Evolutionary conservation across 2,113 vertebrate genomes (phyloP).

Genomic region (Sylvietta virens): DNA sequence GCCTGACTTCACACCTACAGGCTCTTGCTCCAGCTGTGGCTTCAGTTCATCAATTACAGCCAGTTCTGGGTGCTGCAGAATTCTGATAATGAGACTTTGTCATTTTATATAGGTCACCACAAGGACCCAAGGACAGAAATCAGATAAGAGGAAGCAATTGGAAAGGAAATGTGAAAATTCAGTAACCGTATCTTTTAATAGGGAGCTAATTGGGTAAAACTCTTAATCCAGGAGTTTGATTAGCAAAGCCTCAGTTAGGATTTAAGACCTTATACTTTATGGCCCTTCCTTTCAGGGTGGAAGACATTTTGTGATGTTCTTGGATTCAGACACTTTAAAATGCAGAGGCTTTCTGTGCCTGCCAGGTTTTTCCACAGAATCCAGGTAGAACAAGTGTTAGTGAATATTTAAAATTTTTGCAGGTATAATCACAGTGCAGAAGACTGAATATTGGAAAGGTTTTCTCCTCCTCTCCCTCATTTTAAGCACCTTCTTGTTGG

Average conservation of each 20-base stretch:
- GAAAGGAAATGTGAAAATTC: conserved; percentile 28
- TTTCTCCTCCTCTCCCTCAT: background rate
- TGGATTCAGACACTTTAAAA: background rate
- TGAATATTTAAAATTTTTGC: background rate
- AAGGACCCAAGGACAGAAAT: conserved; percentile 17
- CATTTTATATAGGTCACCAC: conserved; percentile 33
- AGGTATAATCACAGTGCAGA: background rate
- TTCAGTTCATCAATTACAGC: background rate
- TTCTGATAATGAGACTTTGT: conserved; percentile 38
- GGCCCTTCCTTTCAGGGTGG: background rate
- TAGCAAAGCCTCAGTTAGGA: background rate
- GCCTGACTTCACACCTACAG: background rate
- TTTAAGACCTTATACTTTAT: background rate
- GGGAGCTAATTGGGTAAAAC: conserved; percentile 11
- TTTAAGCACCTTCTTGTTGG: background rate
- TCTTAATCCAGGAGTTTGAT: background rate
- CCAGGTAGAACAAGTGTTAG: background rate
- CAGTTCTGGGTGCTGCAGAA: conserved; percentile 4
- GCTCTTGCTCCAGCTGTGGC: background rate
- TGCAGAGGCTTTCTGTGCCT: background rate
- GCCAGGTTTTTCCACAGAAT: background rate
- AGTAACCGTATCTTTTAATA: background rate
- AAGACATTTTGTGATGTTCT: background rate
- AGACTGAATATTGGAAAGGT: background rate
- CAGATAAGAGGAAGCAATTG: background rate